These are phyloP conservation scores for Pelochelys cantorii DNA, from an alignment of 2,797 vertebrate genomes.

Conservation along the genomic window DNA sequence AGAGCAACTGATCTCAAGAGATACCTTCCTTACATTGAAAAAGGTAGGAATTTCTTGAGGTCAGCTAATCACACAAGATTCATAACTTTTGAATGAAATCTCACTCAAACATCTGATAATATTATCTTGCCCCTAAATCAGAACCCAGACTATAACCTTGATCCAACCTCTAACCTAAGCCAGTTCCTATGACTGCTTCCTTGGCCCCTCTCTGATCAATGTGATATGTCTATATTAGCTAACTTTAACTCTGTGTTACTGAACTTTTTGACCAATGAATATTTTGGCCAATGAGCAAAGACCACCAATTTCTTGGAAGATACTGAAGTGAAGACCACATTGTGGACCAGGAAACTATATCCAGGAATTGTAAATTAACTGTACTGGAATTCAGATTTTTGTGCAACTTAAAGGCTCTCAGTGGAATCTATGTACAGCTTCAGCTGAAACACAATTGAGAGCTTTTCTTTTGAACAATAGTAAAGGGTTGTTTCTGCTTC, in stretches of 20 bases:
- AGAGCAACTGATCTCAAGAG: not conserved
- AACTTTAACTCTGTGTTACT: too few species aligned
- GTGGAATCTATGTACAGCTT: not conserved
- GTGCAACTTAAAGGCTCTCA: not conserved
- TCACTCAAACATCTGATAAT: not conserved
- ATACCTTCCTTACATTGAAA: not conserved
- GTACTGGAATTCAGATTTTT: not conserved
- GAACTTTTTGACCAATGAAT: too few species aligned
- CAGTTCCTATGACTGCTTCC: not conserved
- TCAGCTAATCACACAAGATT: not conserved
- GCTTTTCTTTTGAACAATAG: not conserved
- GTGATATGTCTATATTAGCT: accelerated
- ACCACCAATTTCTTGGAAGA: not conserved
- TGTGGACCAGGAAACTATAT: too few species aligned
- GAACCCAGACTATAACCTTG: not conserved
- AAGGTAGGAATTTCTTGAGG: not conserved
- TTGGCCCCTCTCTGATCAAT: not conserved
- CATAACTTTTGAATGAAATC: not conserved
- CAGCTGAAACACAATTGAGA: not conserved
- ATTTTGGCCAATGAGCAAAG: too few species aligned
- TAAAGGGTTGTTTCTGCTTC: not conserved
- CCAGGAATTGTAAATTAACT: not conserved
- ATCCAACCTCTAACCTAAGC: not conserved
- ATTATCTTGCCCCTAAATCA: not conserved
- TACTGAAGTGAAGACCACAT: too few species aligned